Base-by-base conservation (phyloP, 2,888 invertebrate genomes). In the Blera fallax region DNA sequence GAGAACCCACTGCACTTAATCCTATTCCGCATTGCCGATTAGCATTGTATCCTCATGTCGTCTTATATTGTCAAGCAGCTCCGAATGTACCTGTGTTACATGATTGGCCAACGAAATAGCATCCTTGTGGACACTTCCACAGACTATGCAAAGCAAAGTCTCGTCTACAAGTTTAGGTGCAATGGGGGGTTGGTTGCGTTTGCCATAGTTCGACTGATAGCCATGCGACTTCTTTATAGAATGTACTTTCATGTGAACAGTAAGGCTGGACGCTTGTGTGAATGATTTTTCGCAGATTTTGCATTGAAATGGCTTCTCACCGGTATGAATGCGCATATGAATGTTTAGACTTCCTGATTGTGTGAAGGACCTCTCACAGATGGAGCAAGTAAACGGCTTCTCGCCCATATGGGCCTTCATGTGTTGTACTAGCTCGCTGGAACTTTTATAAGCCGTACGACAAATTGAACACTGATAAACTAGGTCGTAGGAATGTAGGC, bases 401-500 rank as follows among this genome's bases (percentile, higher is more conserved):
- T 92, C 92, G 10, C 93, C 93, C 89, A 92, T 91, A 70, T 93
- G 93, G 18, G 90, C 90, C 77, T 92, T 92, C 91, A 92, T 92
- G 84, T 93, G 93, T 84, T 92, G 92, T 43, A 92, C 92, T 64
- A 92, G 87, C 87, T 92, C 91, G n/a, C 91, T 91, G 21, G 92
- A 91, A 87, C 90, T 90, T 24, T 91, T 90, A 87, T 92, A 92
- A 6, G 91, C 90, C 54, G 88, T 88, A 2, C 90, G 89, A 64
- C 92, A 92, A 83, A 93, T 91, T 34, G 91, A 90, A 72, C 91
- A 91, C 88, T 93, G 91, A 87, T 91, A 91, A 5, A 93, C 89
- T 87, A 91, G 88, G 85, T 92, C 89, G 81, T 90, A 91, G 4
- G 91, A 91, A 87, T 93, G 93, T 88, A 92, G 90, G 3, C 90